Base-by-base conservation (phyloP, 2,888 invertebrate species). In the Pomacea canaliculata region DNA sequence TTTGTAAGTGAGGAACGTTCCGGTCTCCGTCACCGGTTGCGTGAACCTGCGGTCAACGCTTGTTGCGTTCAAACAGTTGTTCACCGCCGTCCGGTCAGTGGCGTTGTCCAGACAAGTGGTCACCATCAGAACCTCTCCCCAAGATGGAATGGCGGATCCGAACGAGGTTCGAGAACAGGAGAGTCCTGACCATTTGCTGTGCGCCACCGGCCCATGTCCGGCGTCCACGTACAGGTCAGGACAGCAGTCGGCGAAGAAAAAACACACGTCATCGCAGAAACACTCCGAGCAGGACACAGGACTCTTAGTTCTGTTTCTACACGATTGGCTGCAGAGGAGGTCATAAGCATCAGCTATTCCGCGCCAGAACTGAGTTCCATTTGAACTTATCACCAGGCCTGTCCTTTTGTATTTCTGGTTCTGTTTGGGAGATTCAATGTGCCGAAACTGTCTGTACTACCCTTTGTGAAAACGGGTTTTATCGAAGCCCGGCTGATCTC, bases 201-300 rank as follows among this genome's bases (percentile, higher is more conserved):
- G 60, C 60, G n/a, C 60, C 18, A 2, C 7, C 16, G 60, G 60
- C 3, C 60, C n/a, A 4, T 37, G 37, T 37, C 27, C n/a, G 27
- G 7, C 65, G 19, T 46, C 18, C 18, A 10, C 23, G 46, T 70
- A 72, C n/a, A 48, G 48, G 23, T 63, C 77, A 10, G 77, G 78
- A 49, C 78, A 78, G 46, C 78, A 78, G 59, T 78, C 78, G 5
- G 63, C 75, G 56, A 62, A 75, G 19, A 51, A 18, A 23, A 66
- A 19, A 63, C 78, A 78, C 1, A 62, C 23, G 9, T 13, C 13
- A 60, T 78, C 75, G 49, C 75, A 78, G 59, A 46, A 70, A 56
- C 77, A 77, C 12, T 18, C 1, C 8, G 18, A 7, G 48, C 77
- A 77, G 18, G 46, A 37, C 10, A 19, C 7, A 8, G 3, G 37